phyloP scores from a whole-genome alignment of 2,113 vertebrate genomes.

The Galbula dea region DNA sequence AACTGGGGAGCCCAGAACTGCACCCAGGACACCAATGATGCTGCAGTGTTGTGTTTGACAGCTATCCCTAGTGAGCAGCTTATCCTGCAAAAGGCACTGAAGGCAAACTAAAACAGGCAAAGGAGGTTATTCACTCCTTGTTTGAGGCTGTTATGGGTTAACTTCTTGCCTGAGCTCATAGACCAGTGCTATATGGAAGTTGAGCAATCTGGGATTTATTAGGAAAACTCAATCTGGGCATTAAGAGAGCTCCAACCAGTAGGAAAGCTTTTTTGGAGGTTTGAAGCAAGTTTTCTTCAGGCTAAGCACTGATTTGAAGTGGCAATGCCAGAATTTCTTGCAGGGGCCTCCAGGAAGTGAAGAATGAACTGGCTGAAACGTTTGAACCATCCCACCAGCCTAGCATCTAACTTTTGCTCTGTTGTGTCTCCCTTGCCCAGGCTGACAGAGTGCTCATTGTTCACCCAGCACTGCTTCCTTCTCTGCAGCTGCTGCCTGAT shows the following conservation, averaged over 20 bases:
- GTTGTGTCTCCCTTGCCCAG: not conserved
- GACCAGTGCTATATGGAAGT: not conserved
- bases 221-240: not conserved
- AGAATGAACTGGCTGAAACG: not conserved
- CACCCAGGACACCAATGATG: too few relatives aligned
- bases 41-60: not conserved
- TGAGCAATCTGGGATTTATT: constrained; percentile 24
- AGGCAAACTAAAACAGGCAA: not conserved
- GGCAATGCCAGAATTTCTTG: not conserved
- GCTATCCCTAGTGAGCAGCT: not conserved
- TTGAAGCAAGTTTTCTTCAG: not conserved
- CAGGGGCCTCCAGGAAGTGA: not conserved
- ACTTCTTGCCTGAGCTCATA: not conserved
- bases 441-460: not conserved
- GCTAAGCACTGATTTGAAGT: not conserved
- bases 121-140: not conserved
- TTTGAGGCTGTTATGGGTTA: not conserved
- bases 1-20: too few relatives aligned
- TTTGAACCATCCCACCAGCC: not conserved
- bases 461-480: not conserved
- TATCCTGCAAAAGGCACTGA: not conserved
- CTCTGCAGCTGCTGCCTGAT: not conserved
- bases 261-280: not conserved
- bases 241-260: not conserved
- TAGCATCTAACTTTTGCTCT: not conserved